Evolutionary conservation across 2,797 vertebrate species (phyloP), one percentile per base, ranked within the genome.

Genomic region (Florisuga fusca): DNA sequence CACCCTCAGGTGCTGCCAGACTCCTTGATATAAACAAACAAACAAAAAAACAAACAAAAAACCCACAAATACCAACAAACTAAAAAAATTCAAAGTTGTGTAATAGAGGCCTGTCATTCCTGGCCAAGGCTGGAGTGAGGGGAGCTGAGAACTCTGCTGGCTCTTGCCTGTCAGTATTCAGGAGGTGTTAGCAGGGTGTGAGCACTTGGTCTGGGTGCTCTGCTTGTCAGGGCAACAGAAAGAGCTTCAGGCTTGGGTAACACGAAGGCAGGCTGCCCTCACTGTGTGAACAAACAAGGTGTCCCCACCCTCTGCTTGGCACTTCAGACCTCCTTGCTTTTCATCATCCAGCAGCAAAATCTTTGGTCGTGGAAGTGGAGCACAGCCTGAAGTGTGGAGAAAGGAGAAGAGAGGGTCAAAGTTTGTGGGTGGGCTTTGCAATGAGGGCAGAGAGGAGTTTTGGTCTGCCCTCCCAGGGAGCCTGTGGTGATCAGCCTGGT

Each of bases 401-500:
- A 74, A 25, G 1, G 1, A 41, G 18, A 59, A 59, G 43, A 62
- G 25, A 33, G 58, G 33, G 46, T 54, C 10, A 18, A 69, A 68
- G 31, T 16, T 4, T 2, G 22, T 33, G 38, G 51, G 22, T 33
- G 38, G 51, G 68, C 16, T 63, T 29, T 43, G n/a, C 18, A 12
- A 29, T 6, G 33, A 53, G 62, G 33, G 62, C 26, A 69, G 45
- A 38, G 64, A 53, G 51, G 22, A 26, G 20, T 25, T 38, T 33
- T 27, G 19, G 5, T 78, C 61, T 74, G 62, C 25, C 45, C 23
- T 71, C 45, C 23, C 59, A 8, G 43, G 17, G n/a, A 53, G 4
- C 53, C 66, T 53, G 53, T 0, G 2, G 7, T 1, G 1, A n/a
- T 45, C 48, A 27, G 34, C 38, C 9, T 1, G 31, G 29, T 0